phyloP scores from a whole-genome alignment of 2,888 invertebrate genomes.

The Eremobia ochroleuca region DNA sequence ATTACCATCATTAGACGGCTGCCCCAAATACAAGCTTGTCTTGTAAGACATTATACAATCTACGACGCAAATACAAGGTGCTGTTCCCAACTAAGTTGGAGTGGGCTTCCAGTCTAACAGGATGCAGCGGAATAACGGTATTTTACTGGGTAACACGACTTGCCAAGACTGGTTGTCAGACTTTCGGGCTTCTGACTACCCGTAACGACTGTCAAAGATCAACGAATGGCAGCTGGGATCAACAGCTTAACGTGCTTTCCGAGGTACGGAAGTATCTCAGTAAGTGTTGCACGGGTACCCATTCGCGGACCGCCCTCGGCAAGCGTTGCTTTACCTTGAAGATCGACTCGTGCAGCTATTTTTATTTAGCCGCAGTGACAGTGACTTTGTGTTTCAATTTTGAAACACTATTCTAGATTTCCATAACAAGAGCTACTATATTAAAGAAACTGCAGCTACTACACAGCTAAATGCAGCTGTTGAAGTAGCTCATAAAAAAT shows the following conservation, averaged over 20 bases:
- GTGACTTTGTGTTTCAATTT: background rate
- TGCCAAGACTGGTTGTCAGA: background rate
- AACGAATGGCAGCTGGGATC: background rate
- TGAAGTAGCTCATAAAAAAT: constrained; percentile 22
- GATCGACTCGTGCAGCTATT: too few species aligned
- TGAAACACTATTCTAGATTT: background rate
- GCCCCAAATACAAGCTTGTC: background rate
- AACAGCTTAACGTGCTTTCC: background rate
- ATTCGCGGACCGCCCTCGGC: background rate
- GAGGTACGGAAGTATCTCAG: too few species aligned
- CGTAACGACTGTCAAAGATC: background rate
- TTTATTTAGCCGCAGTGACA: background rate
- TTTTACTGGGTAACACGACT: background rate
- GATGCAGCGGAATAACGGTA: too few species aligned
- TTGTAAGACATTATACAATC: background rate
- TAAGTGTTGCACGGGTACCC: background rate
- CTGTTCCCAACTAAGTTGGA: background rate
- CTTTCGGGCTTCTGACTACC: background rate
- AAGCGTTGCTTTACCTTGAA: background rate
- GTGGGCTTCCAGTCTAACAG: background rate
- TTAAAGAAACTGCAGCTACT: background rate
- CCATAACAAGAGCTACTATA: background rate
- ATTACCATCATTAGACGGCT: background rate
- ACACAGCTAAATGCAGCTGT: background rate
- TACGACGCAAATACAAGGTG: background rate